A percentile compares a stretch with the other conserved stretches of the same genome.
Conservation (phyloP, 2,113 vertebrate species). For the Raphicerus campestris region DNA sequence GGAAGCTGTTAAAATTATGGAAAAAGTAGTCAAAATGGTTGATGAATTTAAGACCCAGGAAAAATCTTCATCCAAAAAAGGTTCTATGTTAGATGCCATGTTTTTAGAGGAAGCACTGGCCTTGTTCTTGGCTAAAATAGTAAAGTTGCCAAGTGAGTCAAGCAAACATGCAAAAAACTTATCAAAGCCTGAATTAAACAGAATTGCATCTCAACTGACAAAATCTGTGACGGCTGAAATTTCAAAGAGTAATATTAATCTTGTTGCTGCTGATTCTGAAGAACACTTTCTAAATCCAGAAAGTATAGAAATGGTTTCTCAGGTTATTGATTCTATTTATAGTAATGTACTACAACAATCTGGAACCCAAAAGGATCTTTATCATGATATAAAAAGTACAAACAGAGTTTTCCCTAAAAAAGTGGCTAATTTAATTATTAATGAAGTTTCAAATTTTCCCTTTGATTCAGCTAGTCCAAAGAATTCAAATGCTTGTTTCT, state of each 20-base stretch:
- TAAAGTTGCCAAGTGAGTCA: background rate
- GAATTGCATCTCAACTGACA: constrained; percentile 66
- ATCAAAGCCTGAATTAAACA: constrained; percentile 50
- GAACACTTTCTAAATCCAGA: constrained; percentile 23
- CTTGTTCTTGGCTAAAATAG: constrained; percentile 69
- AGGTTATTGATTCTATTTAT: constrained; percentile 68
- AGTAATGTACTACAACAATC: constrained; percentile 49
- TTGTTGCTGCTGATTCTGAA: constrained; percentile 30
- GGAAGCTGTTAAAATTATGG: constrained; percentile 69
- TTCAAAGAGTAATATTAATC: constrained; percentile 62
- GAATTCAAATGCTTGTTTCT: background rate
- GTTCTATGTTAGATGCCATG: background rate
- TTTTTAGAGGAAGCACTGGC: constrained; percentile 70
- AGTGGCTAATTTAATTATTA: constrained; percentile 69
- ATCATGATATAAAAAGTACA: constrained; percentile 32
- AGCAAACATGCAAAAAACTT: background rate
- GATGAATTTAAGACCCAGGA: constrained; percentile 41
- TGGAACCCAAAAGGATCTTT: constrained; percentile 36
- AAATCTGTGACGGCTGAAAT: constrained; percentile 66
- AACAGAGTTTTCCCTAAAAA: constrained; percentile 54
- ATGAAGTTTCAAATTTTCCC: constrained; percentile 30
- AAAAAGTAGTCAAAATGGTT: constrained; percentile 68
- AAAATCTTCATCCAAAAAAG: background rate
- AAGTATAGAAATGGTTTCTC: constrained; percentile 55
- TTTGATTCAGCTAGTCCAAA: background rate